Evolutionary conservation across 53 echinoderm and acorn worm genomes (phyloP), one percentile per base, ranked within the genome.

Genomic region (Stichopus horrens): DNA sequence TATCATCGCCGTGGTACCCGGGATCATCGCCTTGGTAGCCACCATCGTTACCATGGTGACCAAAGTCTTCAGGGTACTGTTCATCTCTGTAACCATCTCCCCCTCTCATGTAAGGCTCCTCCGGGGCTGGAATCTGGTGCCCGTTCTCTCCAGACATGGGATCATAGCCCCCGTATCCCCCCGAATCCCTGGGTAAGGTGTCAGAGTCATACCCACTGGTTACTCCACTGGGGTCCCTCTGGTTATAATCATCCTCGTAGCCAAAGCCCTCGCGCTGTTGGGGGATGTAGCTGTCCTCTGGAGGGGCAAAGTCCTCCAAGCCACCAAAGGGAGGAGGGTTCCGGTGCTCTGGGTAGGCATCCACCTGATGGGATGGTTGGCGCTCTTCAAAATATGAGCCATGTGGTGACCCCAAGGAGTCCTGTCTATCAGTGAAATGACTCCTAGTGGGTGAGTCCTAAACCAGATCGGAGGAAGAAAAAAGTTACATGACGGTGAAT

Each of bases 271-370:
- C 88, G 57, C 21, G 55, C 58, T 81, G 81, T 56, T 81, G 81
- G 75, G 73, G 57, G 8, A 57, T 83, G 23, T 82, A 60, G 55
- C 73, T 57, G 52, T 79, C 85, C 1, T 89, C 89, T 77, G 89
- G 80, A 11, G 90, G 90, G 11, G 93, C 89, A 52, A 91, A 86
- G 6, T 93, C 93, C 55, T 86, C 71, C 79, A 87, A 91, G 66
- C 86, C 83, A 21, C 71, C 71, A 53, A 65, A 51, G 4, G 85
- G 90, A n/a, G 90, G 90, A 37, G 86, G 90, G 77, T 90, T 90
- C 52, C 90, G 86, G 56, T 86, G 83, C 4, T 75, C 90, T 76
- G 90, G 86, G 6, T 84, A 19, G 21, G 90, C 51, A 57, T 86
- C 86, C 2, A 65, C 86, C 58, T 86, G 8, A 11, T 59, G 59